These are phyloP conservation scores for Agapornis canus DNA, from an alignment of 2,797 vertebrate genomes.

Conservation along the genomic window DNA sequence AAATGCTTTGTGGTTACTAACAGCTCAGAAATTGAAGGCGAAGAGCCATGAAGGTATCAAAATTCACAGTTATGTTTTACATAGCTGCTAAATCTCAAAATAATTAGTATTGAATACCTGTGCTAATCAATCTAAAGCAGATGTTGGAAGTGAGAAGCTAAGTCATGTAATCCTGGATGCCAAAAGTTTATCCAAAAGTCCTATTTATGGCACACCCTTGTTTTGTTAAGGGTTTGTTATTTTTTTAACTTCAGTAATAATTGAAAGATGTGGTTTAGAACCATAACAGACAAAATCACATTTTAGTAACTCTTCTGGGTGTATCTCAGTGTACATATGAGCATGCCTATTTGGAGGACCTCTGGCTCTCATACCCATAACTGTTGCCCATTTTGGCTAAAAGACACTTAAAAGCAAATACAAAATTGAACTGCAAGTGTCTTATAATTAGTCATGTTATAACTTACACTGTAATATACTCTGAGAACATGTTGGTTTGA, in stretches of 20 bases:
- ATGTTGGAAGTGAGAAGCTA: not conserved
- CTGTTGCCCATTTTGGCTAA: not conserved
- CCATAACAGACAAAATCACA: not conserved
- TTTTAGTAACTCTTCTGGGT: not conserved
- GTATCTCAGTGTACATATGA: not conserved
- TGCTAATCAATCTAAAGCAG: not conserved
- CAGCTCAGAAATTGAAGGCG: not conserved
- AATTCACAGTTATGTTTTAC: not conserved
- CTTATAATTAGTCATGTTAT: not conserved
- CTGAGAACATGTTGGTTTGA: not conserved
- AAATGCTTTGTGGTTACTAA: not conserved
- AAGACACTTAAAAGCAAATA: not conserved
- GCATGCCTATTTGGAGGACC: not conserved
- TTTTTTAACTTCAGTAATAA: not conserved
- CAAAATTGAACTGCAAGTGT: not conserved
- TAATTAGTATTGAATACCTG: not conserved
- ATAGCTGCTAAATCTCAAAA: conserved; percentile 8
- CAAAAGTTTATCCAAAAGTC: not conserved
- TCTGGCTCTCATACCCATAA: not conserved
- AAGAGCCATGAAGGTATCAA: not conserved
- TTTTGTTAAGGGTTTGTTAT: not conserved
- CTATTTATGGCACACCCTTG: not conserved
- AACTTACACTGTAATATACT: not conserved
- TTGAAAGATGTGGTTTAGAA: not conserved
- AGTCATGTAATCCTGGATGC: not conserved